Base-by-base conservation (phyloP, 2,797 vertebrate species). In the Cuniculus paca region DNA sequence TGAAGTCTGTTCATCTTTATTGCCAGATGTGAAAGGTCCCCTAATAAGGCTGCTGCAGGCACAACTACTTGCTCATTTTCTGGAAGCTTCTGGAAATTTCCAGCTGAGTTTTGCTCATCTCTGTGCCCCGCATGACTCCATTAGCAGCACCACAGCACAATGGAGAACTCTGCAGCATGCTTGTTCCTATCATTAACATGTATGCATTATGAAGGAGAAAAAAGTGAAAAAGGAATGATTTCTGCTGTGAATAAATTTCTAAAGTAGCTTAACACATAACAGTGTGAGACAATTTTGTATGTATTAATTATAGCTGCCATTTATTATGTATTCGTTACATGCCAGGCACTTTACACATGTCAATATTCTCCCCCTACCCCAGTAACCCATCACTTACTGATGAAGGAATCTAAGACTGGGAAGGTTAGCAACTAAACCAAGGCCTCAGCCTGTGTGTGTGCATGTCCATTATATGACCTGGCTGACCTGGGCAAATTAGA, bases 51-150 rank as follows among this genome's bases (percentile, higher is more conserved):
- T 45, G 81, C 96, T 82, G 12, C 34, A 61, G 50, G 12, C 65
- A 85, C 28, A 42, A 36, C 56, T 52, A 26, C 74, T 70, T 80
- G 50, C 75, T 90, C 45, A 34, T 20, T 86, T 39, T 70, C 75
- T 85, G n/a, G 91, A 90, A 77, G 92, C 68, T 84, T 48, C 79
- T 42, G 31, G 81, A 68, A 45, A 58, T 20, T 34, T 48, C 85
- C 82, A 20, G n/a, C 86, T 77, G 78, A 82, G 78, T 81, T 90
- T 85, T 78, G 45, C 42, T 75, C 58, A 65, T 95, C 94, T 81
- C 86, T 48, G 14, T 17, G 79, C 50, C 86, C 58, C 19, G 5
- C 16, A 0, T 19, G 79, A 13, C 86, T 89, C 89, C 89, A 65
- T 91, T 79, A 79, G 17, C 39, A 83, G 14, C n/a, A 58, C 60